Base-by-base conservation (phyloP, 37 sponge, comb jelly and placozoan species). In the Diacarnus erythraeanus region DNA sequence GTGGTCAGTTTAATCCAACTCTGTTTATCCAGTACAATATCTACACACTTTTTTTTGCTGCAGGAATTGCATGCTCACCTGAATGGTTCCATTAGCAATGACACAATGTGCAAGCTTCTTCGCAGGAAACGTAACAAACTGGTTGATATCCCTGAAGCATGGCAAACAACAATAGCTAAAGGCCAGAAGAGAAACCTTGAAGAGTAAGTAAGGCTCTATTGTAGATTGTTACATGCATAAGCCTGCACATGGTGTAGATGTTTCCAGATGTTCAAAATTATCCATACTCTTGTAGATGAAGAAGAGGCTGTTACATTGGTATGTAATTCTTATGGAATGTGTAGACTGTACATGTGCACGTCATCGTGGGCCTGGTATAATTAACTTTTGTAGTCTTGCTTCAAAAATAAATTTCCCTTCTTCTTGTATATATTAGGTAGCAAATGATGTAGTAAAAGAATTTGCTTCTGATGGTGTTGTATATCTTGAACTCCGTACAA, bases 51-150 rank as follows among this genome's bases (percentile, higher is more conserved):
- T 34, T 31, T 31, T 65, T 65, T 6, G 29, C 5, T 34, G 23
- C 30, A 89, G 88, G 94, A 94, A 42, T 73, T 94, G 27, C 94
- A 94, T 77, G 94, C 94, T 17, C 94, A 94, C 61, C 68, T 94
- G 36, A 89, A 94, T 90, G 94, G 94, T 20, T 94, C 94, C 31
- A 94, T 94, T 27, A 90, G 94, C 56, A 23, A 57, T 42, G 22
- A 57, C 6, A 90, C 91, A 18, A 90, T 94, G 77, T n/a, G 70
- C 34, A 94, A 79, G 56, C 72, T 94, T 64, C 77, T 90, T 43
- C 42, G 76, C 37, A 76, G 66, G 34, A 26, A 84, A 36, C 51
- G 57, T n/a, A 59, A 38, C 17, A 39, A 33, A 21, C 23, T 17
- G 59, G 47, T 22, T 38, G 36, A 0, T 42, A 57, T 81, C 8